Evolutionary conservation across 2,888 invertebrate species (phyloP), one percentile per base, ranked within the genome.

Genomic region (Bombylius major): DNA sequence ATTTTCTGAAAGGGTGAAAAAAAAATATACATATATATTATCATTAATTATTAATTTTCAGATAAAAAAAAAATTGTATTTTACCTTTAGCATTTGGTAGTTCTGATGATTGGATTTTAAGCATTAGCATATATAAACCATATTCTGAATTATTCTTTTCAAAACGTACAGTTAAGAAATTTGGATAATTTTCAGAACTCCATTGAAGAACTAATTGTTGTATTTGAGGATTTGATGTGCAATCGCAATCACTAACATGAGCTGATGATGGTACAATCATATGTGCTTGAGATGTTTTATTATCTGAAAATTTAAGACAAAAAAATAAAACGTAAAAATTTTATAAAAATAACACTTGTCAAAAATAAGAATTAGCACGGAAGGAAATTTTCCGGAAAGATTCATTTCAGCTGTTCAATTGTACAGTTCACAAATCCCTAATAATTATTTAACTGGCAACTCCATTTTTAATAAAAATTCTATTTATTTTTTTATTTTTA

Each of bases 231-330:
- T 73, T 57, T 62, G 56, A 65, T 47, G 56, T 63, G 7, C 82
- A 82, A 4, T 34, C 58, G 9, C 77, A 76, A 55, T 67, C 66
- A 1, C 68, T 69, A 4, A 67, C 63, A 1, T 65, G 67, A 4
- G 78, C 64, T 53, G 71, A 69, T 50, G 65, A 67, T 9, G 81
- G 80, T 49, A 82, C 60, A 61, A 78, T 73, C 51, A 76, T 68
- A 46, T 70, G 58, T 5, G 62, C 62, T 63, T 56, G 56, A 47
- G 62, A 62, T 34, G 63, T 61, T 56, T 67, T 67, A 58, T 65
- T 65, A 57, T 71, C 75, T 65, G 66, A 60, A 63, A 68, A 68
- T 68, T 50, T 53, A 58, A 58, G 36, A 56, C 54, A 42, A 45
- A 39, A 47, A 55, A 50, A 42, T 36, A 42, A 42, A 42, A 42